A percentile compares a stretch with the other conserved stretches of the same genome.
Conservation (phyloP, 2,113 vertebrate species). For the Semnornis frantzii region DNA sequence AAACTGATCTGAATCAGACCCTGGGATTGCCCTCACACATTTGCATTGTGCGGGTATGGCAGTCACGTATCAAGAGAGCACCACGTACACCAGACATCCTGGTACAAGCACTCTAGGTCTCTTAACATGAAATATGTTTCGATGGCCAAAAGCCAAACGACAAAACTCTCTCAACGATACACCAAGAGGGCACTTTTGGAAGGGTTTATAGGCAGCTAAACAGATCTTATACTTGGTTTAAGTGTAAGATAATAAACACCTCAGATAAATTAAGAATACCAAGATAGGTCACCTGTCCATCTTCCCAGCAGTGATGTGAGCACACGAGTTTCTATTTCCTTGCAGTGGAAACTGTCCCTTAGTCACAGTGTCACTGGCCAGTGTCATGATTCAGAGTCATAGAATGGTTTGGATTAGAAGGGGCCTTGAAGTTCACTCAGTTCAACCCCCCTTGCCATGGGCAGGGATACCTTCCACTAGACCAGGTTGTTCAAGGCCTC, state of each 20-base stretch:
- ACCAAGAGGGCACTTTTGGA: not conserved
- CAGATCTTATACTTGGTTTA: not conserved
- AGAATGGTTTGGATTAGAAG: too few species aligned
- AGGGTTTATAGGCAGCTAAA: not conserved
- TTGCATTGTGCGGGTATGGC: not conserved
- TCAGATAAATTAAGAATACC: not conserved
- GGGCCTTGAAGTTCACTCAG: too few species aligned
- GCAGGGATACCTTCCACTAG: too few species aligned
- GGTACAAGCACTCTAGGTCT: not conserved
- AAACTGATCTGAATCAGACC: not conserved
- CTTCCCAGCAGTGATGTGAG: not conserved
- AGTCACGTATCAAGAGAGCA: not conserved
- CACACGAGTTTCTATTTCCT: not conserved
- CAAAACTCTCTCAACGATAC: not conserved
- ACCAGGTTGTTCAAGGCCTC: too few species aligned
- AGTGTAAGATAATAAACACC: not conserved
- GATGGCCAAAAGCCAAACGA: not conserved
- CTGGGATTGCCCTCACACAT: not conserved
- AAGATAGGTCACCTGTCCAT: not conserved
- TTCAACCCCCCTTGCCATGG: too few species aligned
- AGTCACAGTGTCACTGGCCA: not conserved
- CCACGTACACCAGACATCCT: not conserved
- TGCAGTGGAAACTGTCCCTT: not conserved
- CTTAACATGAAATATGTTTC: not conserved
- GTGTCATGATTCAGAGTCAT: too few species aligned